Evolutionary conservation across 2,113 vertebrate genomes (phyloP).

Genomic region (Istiophorus platypterus): DNA sequence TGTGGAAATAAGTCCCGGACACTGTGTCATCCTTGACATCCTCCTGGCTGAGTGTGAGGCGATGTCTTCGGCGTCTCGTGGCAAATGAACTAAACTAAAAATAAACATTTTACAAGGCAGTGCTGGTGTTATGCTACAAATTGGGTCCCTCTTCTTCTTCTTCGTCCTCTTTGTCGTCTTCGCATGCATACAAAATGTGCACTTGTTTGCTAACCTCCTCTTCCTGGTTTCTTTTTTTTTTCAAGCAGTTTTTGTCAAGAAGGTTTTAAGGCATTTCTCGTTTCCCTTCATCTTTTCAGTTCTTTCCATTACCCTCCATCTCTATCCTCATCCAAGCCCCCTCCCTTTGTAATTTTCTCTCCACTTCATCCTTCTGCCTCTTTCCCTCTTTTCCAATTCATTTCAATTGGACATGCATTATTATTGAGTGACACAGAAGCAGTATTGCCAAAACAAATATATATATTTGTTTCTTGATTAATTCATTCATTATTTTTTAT

Average conservation of each 20-base stretch:
- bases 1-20: neutral
- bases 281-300: neutral
- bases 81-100: too few relatives aligned
- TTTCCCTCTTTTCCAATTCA: conserved; percentile 19
- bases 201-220: neutral
- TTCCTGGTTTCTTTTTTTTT: neutral
- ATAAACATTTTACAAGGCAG: too few relatives aligned
- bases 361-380: conserved; percentile 4
- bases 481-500: too few relatives aligned
- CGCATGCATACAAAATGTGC: too few relatives aligned
- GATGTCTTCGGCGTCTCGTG: too few relatives aligned
- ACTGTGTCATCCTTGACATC: neutral
- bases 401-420: conserved; percentile 13
- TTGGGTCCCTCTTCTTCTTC: too few relatives aligned
- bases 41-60: neutral
- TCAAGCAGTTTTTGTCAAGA: too few relatives aligned
- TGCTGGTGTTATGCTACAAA: too few relatives aligned
- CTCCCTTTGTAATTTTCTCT: conserved; percentile 14
- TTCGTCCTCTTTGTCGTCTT: too few relatives aligned
- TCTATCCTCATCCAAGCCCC: conserved; percentile 13
- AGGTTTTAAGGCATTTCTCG: too few relatives aligned
- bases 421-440: conserved; percentile 1
- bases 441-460: conserved; percentile 23
- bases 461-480: too few relatives aligned
- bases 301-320: too few relatives aligned